These are phyloP conservation scores for Scaptomyza pallida DNA, from an alignment of 1,140 invertebrate species.

Conservation along the genomic window DNA sequence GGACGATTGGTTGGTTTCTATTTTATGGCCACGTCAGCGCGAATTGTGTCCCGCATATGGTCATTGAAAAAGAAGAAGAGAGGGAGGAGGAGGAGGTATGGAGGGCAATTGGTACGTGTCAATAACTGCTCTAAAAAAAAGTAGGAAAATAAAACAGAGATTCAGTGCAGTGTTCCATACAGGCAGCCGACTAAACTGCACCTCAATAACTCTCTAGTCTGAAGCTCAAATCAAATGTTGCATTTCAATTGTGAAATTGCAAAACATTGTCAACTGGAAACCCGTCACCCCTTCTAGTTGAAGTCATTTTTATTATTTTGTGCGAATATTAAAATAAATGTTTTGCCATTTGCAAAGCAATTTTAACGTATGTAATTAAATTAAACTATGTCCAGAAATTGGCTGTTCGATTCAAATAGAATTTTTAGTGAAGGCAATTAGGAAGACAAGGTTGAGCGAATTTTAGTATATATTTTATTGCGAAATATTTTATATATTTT, in stretches of 20 bases:
- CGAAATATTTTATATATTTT: too few species aligned
- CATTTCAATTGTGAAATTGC: constrained; percentile 77
- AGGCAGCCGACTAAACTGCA: constrained; percentile 38
- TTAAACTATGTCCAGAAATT: constrained; percentile 66
- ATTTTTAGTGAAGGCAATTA: background rate
- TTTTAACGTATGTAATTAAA: constrained; percentile 63
- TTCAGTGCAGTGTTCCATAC: constrained; percentile 14
- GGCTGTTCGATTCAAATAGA: constrained; percentile 33
- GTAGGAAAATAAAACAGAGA: background rate
- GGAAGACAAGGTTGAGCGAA: background rate
- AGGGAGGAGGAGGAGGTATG: background rate
- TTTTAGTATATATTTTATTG: too few species aligned
- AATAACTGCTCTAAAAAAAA: constrained; percentile 73
- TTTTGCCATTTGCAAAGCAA: constrained; percentile 30
- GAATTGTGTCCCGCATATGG: constrained; percentile 42
- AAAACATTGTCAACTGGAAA: constrained; percentile 47
- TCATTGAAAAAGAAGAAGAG: background rate
- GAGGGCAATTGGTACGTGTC: constrained; percentile 77
- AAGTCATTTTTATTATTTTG: constrained; percentile 3
- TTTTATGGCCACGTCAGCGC: constrained; percentile 53
- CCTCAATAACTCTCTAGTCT: constrained; percentile 68
- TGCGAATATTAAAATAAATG: constrained; percentile 78
- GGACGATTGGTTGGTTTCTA: constrained; percentile 39
- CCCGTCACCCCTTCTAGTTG: constrained; percentile 1
- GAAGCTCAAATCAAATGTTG: constrained; percentile 77